Base-by-base conservation (phyloP, 2,888 invertebrate species). In the Agrilus biguttatus region DNA sequence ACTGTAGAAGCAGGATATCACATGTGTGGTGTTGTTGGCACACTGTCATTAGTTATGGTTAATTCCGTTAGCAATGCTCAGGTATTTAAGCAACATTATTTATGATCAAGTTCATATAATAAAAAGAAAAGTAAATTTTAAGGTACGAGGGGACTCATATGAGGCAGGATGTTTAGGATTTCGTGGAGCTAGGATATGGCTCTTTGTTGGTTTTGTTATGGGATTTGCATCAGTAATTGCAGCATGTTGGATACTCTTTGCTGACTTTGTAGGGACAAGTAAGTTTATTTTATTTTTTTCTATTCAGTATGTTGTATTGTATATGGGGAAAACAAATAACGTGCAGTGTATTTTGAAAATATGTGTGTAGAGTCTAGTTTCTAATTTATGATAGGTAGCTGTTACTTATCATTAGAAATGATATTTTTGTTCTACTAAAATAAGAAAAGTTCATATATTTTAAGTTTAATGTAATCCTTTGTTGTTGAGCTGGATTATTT, bases 171-270 rank as follows among this genome's bases (percentile, higher is more conserved):
- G 87, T 59, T 69, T 89, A 60, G 92, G 91, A 1, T 80, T 88
- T 0, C 79, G 88, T 54, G 91, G 91, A 45, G 84, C 95, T 1
- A 77, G 91, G 47, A 75, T 90, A 14, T 98, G 96, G 95, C 73
- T 98, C 10, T 92, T 99, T 63, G 71, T 95, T 41, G 98, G 97
- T 1, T 97, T 98, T 65, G 86, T 97, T 1, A 78, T 98, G 59
- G 93, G 95, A 17, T 99, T 98, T 64, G 90, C 92, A 0, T 83
- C 95, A 0, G 79, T 98, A 28, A 93, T 98, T 53, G 95, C 95
- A 2, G 82, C 96, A 6, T 84, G 89, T 57, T 96, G 96, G 93
- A 89, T 98, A 47, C 77, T 98, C 50, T 91, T 96, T 67, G 88
- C 86, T 21, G 80, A 85, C 58, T 95, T 83, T 58, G 78, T 83